Conservation (phyloP, 35 echinoderm and acorn worm species). For the Acanthaster planci region DNA sequence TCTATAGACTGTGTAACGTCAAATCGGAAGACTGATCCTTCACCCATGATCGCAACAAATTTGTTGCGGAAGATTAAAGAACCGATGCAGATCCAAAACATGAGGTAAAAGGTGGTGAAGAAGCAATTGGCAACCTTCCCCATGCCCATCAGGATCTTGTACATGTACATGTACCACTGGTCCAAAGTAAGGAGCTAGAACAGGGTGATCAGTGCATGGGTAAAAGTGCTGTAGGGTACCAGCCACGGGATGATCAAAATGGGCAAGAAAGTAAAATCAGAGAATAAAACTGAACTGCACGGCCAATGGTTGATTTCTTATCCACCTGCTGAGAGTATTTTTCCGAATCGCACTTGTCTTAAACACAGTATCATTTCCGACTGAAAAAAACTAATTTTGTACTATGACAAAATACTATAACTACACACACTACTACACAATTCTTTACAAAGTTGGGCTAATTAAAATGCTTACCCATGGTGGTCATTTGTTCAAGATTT, state of each 20-base stretch:
- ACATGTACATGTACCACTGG: too few relatives aligned
- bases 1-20: too few relatives aligned
- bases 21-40: background rate
- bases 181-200: conserved; percentile 93
- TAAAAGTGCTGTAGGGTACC: conserved; percentile 49
- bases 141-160: conserved; percentile 85
- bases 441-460: too few relatives aligned
- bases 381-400: too few relatives aligned
- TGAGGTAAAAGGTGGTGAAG: conserved; percentile 68
- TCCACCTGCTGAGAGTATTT: too few relatives aligned
- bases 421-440: too few relatives aligned
- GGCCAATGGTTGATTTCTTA: too few relatives aligned
- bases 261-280: background rate
- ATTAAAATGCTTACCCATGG: too few relatives aligned
- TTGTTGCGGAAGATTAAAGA: conserved; percentile 97
- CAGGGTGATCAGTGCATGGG: conserved; percentile 81
- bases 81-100: conserved; percentile 95
- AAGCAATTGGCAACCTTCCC: conserved; percentile 79
- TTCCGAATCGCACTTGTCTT: too few relatives aligned
- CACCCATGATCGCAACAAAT: conserved; percentile 98
- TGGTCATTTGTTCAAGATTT: too few relatives aligned
- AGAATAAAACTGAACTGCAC: background rate
- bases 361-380: too few relatives aligned
- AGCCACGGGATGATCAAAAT: background rate
- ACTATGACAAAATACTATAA: too few relatives aligned